These are phyloP conservation scores for Tiliqua scincoides DNA, from an alignment of 2,113 vertebrate genomes.

Conservation along the genomic window DNA sequence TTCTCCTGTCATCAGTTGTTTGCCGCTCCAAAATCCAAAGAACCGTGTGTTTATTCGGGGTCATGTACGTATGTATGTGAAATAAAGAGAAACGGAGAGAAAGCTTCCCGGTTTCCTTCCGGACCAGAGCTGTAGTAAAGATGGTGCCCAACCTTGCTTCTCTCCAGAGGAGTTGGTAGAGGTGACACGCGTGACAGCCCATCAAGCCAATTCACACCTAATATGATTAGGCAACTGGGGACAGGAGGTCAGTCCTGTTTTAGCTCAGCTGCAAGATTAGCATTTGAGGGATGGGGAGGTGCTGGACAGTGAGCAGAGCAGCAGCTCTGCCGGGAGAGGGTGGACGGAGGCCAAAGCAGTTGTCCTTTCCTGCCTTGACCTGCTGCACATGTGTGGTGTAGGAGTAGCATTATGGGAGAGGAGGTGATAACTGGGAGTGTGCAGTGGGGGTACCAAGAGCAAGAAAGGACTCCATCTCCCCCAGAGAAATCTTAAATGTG, in stretches of 20 bases:
- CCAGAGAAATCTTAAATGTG: neutral
- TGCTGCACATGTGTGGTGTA: neutral
- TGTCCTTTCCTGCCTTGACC: constrained; percentile 17
- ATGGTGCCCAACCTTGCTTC: too few species aligned
- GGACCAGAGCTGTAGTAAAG: too few species aligned
- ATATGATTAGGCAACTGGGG: constrained; percentile 8
- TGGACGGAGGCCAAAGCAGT: constrained; percentile 3
- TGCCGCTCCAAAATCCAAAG: neutral
- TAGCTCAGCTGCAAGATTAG: constrained; percentile 19
- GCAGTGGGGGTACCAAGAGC: neutral
- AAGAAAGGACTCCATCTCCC: fast-evolving
- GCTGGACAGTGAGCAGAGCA: neutral
- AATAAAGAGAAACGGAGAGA: too few species aligned
- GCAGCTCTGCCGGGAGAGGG: neutral
- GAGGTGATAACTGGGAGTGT: too few species aligned
- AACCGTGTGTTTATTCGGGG: too few species aligned
- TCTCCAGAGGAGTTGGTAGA: neutral
- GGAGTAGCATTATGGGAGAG: too few species aligned
- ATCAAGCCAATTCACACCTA: neutral
- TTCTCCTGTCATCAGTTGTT: too few species aligned
- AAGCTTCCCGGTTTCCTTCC: neutral
- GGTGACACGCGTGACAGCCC: neutral
- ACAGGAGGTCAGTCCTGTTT: constrained; percentile 13
- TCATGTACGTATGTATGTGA: too few species aligned
- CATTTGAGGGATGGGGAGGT: neutral